Evolutionary conservation across 2,888 invertebrate species (phyloP).

Genomic region (Carterocephalus palaemon): DNA sequence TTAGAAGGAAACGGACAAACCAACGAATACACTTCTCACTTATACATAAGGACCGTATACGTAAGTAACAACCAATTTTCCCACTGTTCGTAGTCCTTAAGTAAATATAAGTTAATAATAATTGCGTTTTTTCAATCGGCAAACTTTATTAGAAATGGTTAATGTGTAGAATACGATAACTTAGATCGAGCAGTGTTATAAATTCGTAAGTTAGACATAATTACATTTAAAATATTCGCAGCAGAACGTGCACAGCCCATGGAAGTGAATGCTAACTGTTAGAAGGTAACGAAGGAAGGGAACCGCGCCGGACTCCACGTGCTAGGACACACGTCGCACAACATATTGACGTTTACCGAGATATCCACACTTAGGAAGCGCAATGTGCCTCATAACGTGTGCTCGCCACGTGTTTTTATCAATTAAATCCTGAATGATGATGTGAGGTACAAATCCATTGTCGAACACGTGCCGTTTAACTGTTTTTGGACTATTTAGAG

Average conservation of each 20-base stretch:
- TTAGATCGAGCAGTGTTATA: too few species aligned
- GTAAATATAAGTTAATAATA: too few species aligned
- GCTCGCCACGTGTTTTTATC: constrained; percentile 51
- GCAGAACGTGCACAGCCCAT: background rate
- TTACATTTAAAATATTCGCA: constrained; percentile 3
- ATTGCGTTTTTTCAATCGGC: too few species aligned
- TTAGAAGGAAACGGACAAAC: too few species aligned
- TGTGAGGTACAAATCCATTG: constrained; percentile 47
- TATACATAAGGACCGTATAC: too few species aligned
- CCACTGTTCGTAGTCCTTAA: too few species aligned
- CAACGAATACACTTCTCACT: too few species aligned
- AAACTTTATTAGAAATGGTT: background rate
- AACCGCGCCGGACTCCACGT: constrained; percentile 27
- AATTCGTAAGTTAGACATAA: background rate
- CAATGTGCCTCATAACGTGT: constrained; percentile 49
- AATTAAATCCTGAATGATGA: constrained; percentile 56
- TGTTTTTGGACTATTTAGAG: background rate
- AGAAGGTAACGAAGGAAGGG: constrained; percentile 9
- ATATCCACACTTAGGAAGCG: too few species aligned
- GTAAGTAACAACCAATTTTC: too few species aligned
- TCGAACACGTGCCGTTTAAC: constrained; percentile 45
- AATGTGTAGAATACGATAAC: background rate
- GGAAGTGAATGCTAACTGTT: constrained; percentile 12
- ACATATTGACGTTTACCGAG: constrained; percentile 21
- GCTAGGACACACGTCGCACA: constrained; percentile 21